Evolutionary conservation across 2,113 vertebrate species (phyloP), one percentile per base, ranked within the genome.

Genomic region (Tragelaphus scriptus): DNA sequence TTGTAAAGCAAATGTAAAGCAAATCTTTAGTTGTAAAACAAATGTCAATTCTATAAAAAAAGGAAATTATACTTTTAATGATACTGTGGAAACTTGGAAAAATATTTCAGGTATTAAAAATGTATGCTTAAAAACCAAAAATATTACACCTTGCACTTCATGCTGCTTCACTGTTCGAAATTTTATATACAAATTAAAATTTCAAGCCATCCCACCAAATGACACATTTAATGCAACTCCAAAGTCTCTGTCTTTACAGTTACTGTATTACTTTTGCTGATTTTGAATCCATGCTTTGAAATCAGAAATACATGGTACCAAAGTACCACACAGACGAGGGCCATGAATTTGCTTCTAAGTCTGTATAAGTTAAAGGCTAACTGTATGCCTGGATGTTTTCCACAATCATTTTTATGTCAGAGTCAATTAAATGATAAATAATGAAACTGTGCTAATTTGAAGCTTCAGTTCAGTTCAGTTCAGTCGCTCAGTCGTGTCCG

Each of bases 21-120:
- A 65, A 65, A 65, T 84, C n/a, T 90, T 93, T 65, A 53, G 19
- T 77, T 88, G 90, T 79, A 56, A 92, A 89, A 30, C 23, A 81
- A 86, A 61, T 0, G 13, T 21, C 55, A 88, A 14, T 75, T 71
- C 65, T 85, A 49, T 53, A 79, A 79, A 80, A 10, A 85, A 88
- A 59, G 44, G 19, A 63, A 88, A 61, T 28, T 30, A 5, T 68
- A 30, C 59, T 59, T 68, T 94, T 49, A 61, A 26, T 56, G 30
- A 86, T 53, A 28, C 36, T 14, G 28, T 71, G 55, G 53, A 84
- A 59, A 56, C 47, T 82, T 92, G 10, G 56, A 30, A 92, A 89
- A 88, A 59, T 92, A 94, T 51, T 85, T 80, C 32, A 28, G 7
- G 6, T 32, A 12, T 86, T 71, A 63, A 90, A 95, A 89, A 56